phyloP scores from a whole-genome alignment of 2,113 vertebrate genomes.

The Callionymus lyra region DNA sequence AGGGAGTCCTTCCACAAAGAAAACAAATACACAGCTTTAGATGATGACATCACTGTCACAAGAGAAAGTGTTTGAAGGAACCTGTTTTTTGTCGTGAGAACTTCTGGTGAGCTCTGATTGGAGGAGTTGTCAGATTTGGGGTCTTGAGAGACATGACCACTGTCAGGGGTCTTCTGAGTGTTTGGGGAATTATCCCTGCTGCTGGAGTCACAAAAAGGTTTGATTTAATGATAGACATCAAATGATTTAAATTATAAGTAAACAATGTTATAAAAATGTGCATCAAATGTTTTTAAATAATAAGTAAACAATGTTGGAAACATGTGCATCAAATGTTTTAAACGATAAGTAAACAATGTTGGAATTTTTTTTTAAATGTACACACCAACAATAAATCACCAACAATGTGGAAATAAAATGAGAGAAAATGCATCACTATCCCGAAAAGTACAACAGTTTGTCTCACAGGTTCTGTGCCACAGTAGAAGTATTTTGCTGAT shows the following conservation, averaged over 20 bases:
- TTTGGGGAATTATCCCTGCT: conserved; percentile 74
- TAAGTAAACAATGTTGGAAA: background rate
- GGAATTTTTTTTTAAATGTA: too few species aligned
- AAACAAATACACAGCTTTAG: conserved; percentile 45
- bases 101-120: conserved; percentile 89
- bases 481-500: too few species aligned
- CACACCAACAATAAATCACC: background rate
- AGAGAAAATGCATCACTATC: too few species aligned
- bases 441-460: too few species aligned
- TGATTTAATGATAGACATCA: too few species aligned
- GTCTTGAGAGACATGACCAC: conserved; percentile 78
- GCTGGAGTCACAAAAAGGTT: conserved; percentile 5
- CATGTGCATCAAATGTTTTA: too few species aligned
- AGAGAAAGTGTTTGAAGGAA: conserved; percentile 30
- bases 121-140: conserved; percentile 83
- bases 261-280: background rate
- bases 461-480: too few species aligned
- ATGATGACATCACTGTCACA: background rate
- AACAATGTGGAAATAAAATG: too few species aligned
- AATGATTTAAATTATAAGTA: background rate
- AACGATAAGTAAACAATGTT: background rate
- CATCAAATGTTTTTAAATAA: too few species aligned
- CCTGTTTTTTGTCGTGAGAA: conserved; percentile 84
- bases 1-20: conserved; percentile 59
- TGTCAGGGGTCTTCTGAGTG: conserved; percentile 80